A percentile compares a stretch with the other conserved stretches of the same genome.
phyloP scores from a whole-genome alignment of 1,140 invertebrate genomes.

The Calephelis nemesis region DNA sequence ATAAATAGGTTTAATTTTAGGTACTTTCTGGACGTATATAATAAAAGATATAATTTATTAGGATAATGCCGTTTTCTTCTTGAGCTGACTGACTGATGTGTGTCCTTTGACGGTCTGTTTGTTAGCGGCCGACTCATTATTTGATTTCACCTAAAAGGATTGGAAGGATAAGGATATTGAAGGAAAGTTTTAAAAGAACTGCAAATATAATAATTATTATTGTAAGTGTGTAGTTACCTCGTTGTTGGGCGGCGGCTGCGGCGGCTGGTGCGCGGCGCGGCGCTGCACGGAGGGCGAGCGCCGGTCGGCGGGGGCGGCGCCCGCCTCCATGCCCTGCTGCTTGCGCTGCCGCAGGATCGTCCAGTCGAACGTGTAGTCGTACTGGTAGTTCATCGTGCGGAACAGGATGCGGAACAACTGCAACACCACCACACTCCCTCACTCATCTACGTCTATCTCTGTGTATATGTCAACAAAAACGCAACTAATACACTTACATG shows the following conservation, averaged over 20 bases:
- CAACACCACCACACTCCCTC: neutral
- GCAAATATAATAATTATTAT: neutral
- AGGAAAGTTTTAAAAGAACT: neutral
- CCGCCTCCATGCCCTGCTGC: slow-evolving; percentile 57
- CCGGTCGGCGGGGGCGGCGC: slow-evolving; percentile 51
- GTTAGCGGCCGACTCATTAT: slow-evolving; percentile 41
- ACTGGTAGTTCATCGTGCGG: slow-evolving; percentile 98
- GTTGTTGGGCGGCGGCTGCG: slow-evolving; percentile 66
- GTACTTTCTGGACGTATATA: neutral
- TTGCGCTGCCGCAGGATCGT: slow-evolving; percentile 97
- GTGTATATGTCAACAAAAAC: too few relatives aligned
- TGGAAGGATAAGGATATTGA: slow-evolving; percentile 4
- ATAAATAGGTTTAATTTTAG: neutral
- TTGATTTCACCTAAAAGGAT: slow-evolving; percentile 47
- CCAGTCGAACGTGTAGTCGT: slow-evolving; percentile 99
- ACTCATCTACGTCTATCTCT: too few relatives aligned
- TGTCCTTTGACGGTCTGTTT: slow-evolving; percentile 54
- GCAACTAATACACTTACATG: too few relatives aligned
- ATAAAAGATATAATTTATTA: slow-evolving; percentile 12
- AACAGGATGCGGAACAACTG: slow-evolving; percentile 97
- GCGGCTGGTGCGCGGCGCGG: slow-evolving; percentile 56
- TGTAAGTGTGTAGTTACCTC: slow-evolving; percentile 39
- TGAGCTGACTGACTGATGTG: slow-evolving; percentile 56
- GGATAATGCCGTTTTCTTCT: slow-evolving; percentile 46
- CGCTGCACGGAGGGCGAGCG: slow-evolving; percentile 65